Conservation (phyloP, 2,797 vertebrate genomes). For the Acanthurus lineatus region DNA sequence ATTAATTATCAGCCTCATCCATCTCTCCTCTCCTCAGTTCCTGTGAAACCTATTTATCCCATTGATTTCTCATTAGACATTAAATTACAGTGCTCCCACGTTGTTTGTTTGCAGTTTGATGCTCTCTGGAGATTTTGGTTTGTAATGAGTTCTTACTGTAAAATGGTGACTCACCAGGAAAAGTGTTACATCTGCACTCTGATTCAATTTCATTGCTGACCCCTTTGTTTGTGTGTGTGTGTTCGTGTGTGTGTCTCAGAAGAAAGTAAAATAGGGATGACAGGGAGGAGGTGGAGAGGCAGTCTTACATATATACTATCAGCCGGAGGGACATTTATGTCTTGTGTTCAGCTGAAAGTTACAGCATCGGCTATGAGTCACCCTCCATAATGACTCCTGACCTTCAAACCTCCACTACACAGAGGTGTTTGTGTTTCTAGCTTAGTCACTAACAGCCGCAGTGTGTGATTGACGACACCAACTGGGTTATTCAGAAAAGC, state of each 20-base stretch:
- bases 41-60: constrained; percentile 12
- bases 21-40: constrained; percentile 23
- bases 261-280: constrained; percentile 5
- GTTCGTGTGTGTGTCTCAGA: neutral
- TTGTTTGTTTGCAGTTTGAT: constrained; percentile 9
- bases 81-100: constrained; percentile 2
- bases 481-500: too few relatives aligned
- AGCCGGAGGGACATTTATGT: constrained; percentile 24
- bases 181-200: constrained; percentile 26
- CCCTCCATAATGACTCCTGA: constrained; percentile 45
- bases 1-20: constrained; percentile 41
- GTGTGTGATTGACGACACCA: too few relatives aligned
- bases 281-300: constrained; percentile 23
- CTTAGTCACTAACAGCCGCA: constrained; percentile 14
- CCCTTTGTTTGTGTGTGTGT: constrained; percentile 18
- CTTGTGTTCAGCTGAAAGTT: constrained; percentile 35
- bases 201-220: constrained; percentile 23
- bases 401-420: constrained; percentile 33
- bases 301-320: constrained; percentile 21
- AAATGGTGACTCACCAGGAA: constrained; percentile 45
- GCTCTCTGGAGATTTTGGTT: constrained; percentile 22
- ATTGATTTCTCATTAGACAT: constrained; percentile 51
- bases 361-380: constrained; percentile 52
- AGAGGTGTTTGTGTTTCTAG: constrained; percentile 33
- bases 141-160: constrained; percentile 19